Evolutionary conservation across 2,113 vertebrate genomes (phyloP), one percentile per base, ranked within the genome.

Genomic region (Dromas ardeola): DNA sequence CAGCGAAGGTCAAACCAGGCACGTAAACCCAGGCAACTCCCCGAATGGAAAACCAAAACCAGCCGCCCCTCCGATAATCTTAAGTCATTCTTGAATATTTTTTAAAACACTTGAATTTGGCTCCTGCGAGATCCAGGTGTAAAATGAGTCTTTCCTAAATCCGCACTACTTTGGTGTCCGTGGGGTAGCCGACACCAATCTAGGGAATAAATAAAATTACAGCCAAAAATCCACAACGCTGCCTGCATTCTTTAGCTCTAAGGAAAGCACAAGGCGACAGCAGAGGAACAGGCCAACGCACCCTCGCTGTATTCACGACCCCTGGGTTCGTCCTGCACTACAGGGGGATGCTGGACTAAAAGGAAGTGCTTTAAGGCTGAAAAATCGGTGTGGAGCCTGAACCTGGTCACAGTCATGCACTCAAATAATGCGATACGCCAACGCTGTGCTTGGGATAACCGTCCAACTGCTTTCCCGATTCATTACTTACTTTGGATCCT

Each of bases 191-290:
- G 73, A 58, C 10, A 1, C 58, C 43, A 9, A 16, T 20, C 42
- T 22, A 30, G 38, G 53, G 42, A 84, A 72, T 5, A 88, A 92
- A 81, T 15, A 52, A 63, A 92, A 61, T 59, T 22, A n/a, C 17
- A 45, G 90, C 19, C 63, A 36, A 58, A 58, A 91, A 81, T 71
- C 40, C 38, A 22, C 56, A 91, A 61, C 0, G 7, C 42, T 8
- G 11, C 1, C 56, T 0, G 7, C 0, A 1, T 16, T 32, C 47
- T 42, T 70, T 2, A 13, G 76, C 49, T 34, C 85, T 11, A 4
- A 5, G 0, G 0, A 40, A 21, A 20, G 16, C 76, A 12, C 14
- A 4, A 0, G 0, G 5, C 4, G 7, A 22, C 0, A 5, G 77
- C 55, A 38, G 63, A 59, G 27, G 63, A 61, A 8, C 10, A 14